Conservation (phyloP, 2,888 invertebrate genomes). For the Drosophila pseudotakahashii region DNA sequence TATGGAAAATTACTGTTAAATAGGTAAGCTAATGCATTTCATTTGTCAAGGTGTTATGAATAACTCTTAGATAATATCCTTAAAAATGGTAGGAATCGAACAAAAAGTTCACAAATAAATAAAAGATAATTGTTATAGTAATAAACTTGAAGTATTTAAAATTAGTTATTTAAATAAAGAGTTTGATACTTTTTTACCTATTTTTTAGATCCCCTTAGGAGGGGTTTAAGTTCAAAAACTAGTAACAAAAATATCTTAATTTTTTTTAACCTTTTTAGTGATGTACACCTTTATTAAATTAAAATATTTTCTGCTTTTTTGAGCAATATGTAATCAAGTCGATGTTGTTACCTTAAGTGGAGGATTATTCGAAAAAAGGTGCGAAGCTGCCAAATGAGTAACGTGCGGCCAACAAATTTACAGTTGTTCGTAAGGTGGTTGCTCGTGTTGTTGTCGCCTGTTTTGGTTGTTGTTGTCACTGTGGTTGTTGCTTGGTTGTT, state of each 20-base stretch:
- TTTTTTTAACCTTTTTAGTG: neutral
- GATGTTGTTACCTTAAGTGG: conserved; percentile 38
- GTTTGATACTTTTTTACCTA: too few species aligned
- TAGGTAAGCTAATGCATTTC: neutral
- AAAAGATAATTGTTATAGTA: too few species aligned
- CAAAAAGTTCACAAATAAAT: too few species aligned
- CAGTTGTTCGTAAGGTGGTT: conserved; percentile 54
- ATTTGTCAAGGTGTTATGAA: too few species aligned
- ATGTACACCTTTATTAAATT: conserved; percentile 14
- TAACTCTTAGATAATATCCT: neutral
- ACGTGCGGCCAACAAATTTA: conserved; percentile 79
- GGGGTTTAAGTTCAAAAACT: too few species aligned
- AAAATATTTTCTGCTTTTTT: conserved; percentile 30
- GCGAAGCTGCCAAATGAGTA: conserved; percentile 78
- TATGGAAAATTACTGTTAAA: conserved; percentile 5
- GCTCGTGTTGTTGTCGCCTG: conserved; percentile 36
- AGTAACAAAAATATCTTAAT: neutral
- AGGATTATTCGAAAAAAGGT: conserved; percentile 56
- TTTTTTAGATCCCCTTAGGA: too few species aligned
- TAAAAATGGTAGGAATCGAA: neutral
- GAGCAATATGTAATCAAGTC: conserved; percentile 19
- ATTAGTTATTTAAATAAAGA: too few species aligned
- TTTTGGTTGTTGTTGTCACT: conserved; percentile 35
- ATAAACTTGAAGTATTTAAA: too few species aligned
- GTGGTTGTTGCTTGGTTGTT: conserved; percentile 33